Base-by-base conservation (phyloP, 1,140 invertebrate species). In the Orius insidiosus region DNA sequence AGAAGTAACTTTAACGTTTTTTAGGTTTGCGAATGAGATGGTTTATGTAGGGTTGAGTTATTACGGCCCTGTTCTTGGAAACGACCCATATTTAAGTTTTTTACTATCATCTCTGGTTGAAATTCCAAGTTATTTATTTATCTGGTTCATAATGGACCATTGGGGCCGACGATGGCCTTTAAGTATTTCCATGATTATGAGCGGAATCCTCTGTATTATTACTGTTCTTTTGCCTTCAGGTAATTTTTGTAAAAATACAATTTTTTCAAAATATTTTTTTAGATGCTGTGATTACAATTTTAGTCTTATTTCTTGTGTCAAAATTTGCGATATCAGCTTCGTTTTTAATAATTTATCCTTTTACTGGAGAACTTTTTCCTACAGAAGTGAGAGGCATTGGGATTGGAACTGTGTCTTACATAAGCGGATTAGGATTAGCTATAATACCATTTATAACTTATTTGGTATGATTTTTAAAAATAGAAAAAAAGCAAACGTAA, bases 371-470 rank as follows among this genome's bases (percentile, higher is more conserved):
- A 65, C 62, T 89, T 9, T 88, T 87, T 62, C 85, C 86, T 1
- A 87, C 85, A 2, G 79, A 85, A 62, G 68, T 86, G 13, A 70
- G 85, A 51, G 86, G 85, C 2, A 65, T 89, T 24, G 86, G 85
- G 8, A 87, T 89, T 50, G 85, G 84, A n/a, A 79, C 82, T 32
- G 86, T 83, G 2, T 83, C 85, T 11, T 88, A 89, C 59, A 79
- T 89, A 46, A 84, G 82, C 14, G 84, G 85, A 13, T 63, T 88
- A 49, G 86, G 85, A 16, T 66, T 89, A 9, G 85, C 89, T 50
- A 78, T 90, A 33, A 87, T 93, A 55, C 83, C 85, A 8, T 87
- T 93, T 62, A 80, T 93, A 36, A 88, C 83, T 36, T 87, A 88
- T 63, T 65, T 88, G 66, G 82, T 85, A 70, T 69, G 67, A 55